A percentile compares a stretch with the other conserved stretches of the same genome.
Conservation (phyloP, 2,888 invertebrate species). For the Troides helena region DNA sequence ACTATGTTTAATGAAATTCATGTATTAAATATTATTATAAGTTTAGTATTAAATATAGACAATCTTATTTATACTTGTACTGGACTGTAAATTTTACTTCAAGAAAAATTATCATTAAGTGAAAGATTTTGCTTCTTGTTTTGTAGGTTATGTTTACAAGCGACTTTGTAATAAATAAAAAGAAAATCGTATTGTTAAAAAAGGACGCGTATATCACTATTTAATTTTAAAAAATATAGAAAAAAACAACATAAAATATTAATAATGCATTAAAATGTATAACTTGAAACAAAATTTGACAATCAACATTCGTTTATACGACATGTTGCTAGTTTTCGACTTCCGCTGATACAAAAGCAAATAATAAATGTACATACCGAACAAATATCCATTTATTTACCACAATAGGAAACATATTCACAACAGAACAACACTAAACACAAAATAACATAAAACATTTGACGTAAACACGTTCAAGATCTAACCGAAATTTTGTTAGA, state of each 20-base stretch:
- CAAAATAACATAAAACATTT: slow-evolving; percentile 58
- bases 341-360: slow-evolving; percentile 46
- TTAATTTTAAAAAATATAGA: neutral
- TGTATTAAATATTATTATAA: no score
- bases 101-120: neutral
- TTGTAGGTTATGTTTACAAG: slow-evolving; percentile 78
- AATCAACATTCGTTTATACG: slow-evolving; percentile 58
- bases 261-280: slow-evolving; percentile 32
- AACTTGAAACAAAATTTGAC: slow-evolving; percentile 53
- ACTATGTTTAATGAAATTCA: no score
- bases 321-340: slow-evolving; percentile 49
- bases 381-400: slow-evolving; percentile 42
- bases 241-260: neutral
- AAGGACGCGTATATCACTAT: neutral
- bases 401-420: slow-evolving; percentile 48
- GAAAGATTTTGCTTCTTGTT: slow-evolving; percentile 30
- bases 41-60: neutral
- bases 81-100: neutral
- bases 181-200: neutral
- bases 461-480: slow-evolving; percentile 68
- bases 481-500: slow-evolving; percentile 36
- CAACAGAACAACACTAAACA: slow-evolving; percentile 46
- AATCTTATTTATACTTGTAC: neutral
- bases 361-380: slow-evolving; percentile 45
- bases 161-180: slow-evolving; percentile 33